Conservation (phyloP, 2,888 invertebrate genomes). For the Teleiodes luculella region DNA sequence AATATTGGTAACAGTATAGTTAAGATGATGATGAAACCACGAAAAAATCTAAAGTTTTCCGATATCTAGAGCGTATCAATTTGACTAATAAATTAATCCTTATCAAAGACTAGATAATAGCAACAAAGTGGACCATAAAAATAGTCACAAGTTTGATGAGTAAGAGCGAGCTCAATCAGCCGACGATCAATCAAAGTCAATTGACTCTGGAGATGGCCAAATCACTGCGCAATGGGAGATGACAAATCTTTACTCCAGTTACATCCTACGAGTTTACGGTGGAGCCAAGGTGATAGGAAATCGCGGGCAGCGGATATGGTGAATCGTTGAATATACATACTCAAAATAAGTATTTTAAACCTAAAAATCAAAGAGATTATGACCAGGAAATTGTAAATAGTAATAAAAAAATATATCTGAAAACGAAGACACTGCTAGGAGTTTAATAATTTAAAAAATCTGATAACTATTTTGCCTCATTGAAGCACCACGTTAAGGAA, state of each 20-base stretch:
- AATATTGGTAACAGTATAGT: too few relatives aligned
- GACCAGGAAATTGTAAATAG: background rate
- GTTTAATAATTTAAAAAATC: too few relatives aligned
- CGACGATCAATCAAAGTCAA: constrained; percentile 66
- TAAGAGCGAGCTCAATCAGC: constrained; percentile 48
- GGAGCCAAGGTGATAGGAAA: background rate
- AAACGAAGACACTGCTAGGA: too few relatives aligned
- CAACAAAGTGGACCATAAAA: background rate
- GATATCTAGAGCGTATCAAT: too few relatives aligned
- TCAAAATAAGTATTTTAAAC: too few relatives aligned
- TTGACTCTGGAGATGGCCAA: constrained; percentile 39
- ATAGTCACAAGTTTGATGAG: background rate
- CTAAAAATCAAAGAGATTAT: background rate
- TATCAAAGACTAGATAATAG: background rate
- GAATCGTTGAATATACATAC: background rate
- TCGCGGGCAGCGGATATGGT: background rate
- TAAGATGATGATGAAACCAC: too few relatives aligned
- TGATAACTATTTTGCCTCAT: too few relatives aligned
- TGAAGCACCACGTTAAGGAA: too few relatives aligned
- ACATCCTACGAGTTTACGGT: constrained; percentile 28
- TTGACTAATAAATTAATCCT: background rate
- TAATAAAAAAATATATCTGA: background rate
- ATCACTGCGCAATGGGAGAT: constrained; percentile 51
- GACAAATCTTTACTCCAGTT: constrained; percentile 44
- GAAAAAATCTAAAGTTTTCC: too few relatives aligned